Evolutionary conservation across 2,797 vertebrate genomes (phyloP).

Genomic region (Tenualosa thibaudeaui): DNA sequence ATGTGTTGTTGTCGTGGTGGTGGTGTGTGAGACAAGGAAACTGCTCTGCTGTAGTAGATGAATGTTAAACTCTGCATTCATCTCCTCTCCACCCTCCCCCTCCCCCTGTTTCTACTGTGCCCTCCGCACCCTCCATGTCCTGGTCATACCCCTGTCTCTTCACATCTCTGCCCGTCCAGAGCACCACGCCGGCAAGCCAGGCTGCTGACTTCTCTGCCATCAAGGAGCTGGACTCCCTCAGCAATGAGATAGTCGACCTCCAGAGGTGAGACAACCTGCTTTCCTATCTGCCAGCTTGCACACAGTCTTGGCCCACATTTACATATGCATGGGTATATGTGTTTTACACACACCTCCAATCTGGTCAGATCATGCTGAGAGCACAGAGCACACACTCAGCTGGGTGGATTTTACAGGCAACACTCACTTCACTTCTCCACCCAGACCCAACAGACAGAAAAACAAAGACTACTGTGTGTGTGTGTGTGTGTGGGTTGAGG

Average conservation of each 20-base stretch:
- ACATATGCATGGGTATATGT: neutral
- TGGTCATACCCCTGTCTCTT: neutral
- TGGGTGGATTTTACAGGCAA: neutral
- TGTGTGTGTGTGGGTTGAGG: neutral
- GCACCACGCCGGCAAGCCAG: constrained; percentile 71
- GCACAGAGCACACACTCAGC: neutral
- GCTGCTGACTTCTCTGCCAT: constrained; percentile 97
- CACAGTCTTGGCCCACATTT: neutral
- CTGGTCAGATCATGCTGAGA: neutral
- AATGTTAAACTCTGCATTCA: constrained; percentile 9
- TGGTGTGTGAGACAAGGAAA: neutral
- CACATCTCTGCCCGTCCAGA: constrained; percentile 74
- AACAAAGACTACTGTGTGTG: neutral
- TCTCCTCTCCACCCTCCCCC: neutral
- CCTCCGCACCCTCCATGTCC: neutral
- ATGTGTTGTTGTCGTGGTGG: neutral
- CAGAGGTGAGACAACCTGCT: constrained; percentile 80
- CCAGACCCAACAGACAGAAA: neutral
- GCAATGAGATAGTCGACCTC: constrained; percentile 95
- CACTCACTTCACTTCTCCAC: neutral
- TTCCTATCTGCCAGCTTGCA: constrained; percentile 4
- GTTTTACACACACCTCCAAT: neutral
- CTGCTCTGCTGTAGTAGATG: neutral
- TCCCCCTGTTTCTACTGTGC: neutral
- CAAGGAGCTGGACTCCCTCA: constrained; percentile 96